phyloP scores from a whole-genome alignment of 2,888 invertebrate genomes.

The Rhorus exstirpatorius region DNA sequence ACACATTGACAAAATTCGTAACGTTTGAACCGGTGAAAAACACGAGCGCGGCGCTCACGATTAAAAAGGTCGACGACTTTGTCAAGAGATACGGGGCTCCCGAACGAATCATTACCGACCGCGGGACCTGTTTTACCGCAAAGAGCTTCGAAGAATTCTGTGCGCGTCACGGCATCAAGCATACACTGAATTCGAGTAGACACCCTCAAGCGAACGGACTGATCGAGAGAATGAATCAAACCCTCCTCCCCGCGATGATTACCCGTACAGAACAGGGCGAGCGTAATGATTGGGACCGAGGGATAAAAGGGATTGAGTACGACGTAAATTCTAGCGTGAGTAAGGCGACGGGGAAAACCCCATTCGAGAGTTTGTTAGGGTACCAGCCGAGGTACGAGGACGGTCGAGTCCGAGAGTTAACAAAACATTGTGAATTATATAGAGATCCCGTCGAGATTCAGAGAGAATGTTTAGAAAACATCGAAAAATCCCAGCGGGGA shows the following conservation, averaged over 20 bases:
- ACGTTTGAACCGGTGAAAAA: constrained; percentile 55
- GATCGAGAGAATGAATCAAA: constrained; percentile 62
- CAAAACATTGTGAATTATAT: background rate
- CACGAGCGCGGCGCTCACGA: constrained; percentile 31
- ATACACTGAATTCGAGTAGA: constrained; percentile 58
- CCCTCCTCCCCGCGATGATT: constrained; percentile 53
- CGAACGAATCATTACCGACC: constrained; percentile 70
- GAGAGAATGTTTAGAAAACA: background rate
- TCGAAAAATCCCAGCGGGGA: background rate
- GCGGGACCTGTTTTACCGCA: constrained; percentile 69
- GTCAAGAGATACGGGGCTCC: constrained; percentile 70
- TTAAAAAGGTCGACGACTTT: constrained; percentile 65
- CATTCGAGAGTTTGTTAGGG: constrained; percentile 64
- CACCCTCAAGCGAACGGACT: constrained; percentile 68
- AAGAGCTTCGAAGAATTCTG: constrained; percentile 57
- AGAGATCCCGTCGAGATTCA: background rate
- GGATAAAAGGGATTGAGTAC: constrained; percentile 48
- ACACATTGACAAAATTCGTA: constrained; percentile 69
- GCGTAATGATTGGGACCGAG: constrained; percentile 21
- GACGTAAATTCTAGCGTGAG: constrained; percentile 65
- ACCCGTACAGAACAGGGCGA: constrained; percentile 38
- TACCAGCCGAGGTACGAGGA: constrained; percentile 43
- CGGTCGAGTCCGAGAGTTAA: background rate
- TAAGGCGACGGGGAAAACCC: constrained; percentile 66
- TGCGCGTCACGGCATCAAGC: constrained; percentile 55